Evolutionary conservation across 2,797 vertebrate species (phyloP).

Genomic region (Leptodactylus fallax): DNA sequence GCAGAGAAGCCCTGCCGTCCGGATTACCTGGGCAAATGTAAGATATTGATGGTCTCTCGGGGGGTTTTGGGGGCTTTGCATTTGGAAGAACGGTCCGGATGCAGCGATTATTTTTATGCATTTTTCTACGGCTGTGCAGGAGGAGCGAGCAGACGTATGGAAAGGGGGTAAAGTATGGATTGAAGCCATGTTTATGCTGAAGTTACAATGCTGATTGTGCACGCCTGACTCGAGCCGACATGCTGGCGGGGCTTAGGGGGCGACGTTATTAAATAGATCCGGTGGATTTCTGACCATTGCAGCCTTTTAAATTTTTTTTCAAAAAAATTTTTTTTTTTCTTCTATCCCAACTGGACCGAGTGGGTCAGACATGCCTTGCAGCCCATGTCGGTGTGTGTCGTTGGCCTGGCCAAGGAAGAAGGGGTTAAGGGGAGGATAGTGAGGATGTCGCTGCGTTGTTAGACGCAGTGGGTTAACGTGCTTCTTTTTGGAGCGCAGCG

Average conservation of each 20-base stretch:
- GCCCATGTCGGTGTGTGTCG: not conserved
- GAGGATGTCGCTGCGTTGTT: slow-evolving; percentile 5
- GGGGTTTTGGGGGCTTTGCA: not conserved
- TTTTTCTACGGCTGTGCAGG: slow-evolving; percentile 16
- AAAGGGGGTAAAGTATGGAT: slow-evolving; percentile 33
- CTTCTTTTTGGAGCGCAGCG: too few species aligned
- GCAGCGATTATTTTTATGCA: slow-evolving; percentile 18
- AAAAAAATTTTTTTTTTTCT: not conserved
- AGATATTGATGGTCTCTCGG: not conserved
- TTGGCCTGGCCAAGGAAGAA: not conserved
- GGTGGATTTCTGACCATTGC: not conserved
- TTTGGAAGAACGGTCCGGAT: too few species aligned
- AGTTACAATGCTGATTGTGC: slow-evolving; percentile 47
- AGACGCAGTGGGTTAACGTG: not conserved
- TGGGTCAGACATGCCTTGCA: not conserved
- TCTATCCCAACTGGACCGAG: too few species aligned
- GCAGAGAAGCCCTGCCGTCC: not conserved
- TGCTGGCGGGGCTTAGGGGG: slow-evolving; percentile 6
- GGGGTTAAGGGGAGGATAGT: slow-evolving; percentile 25
- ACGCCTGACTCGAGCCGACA: slow-evolving; percentile 13
- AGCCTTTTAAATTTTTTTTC: not conserved
- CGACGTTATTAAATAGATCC: not conserved
- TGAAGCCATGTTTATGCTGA: slow-evolving; percentile 51
- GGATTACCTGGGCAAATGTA: slow-evolving; percentile 47
- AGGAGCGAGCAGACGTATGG: slow-evolving; percentile 46